Evolutionary conservation across 2,888 invertebrate species (phyloP).

Genomic region (Phaedon cochleariae): DNA sequence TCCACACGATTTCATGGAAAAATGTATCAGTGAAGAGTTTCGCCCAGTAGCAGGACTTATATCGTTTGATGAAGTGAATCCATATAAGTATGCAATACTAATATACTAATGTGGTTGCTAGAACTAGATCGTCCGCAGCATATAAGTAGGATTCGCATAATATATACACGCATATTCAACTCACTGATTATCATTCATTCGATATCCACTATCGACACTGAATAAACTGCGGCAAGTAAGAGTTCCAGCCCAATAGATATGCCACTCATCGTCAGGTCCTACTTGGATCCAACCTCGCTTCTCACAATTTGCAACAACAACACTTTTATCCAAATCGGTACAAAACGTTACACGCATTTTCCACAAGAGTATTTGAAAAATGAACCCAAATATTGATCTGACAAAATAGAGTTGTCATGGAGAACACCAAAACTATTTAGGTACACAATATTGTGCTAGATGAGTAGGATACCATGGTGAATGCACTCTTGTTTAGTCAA

Average conservation of each 20-base stretch:
- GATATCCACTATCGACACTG: constrained; percentile 90
- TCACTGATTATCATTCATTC: constrained; percentile 92
- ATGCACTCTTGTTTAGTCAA: too few species aligned
- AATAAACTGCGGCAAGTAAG: constrained; percentile 91
- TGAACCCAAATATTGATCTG: constrained; percentile 29
- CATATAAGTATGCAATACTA: too few species aligned
- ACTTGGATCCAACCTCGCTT: constrained; percentile 91
- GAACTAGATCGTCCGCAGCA: too few species aligned
- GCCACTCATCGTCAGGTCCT: constrained; percentile 92
- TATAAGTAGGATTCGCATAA: too few species aligned
- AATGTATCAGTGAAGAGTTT: too few species aligned
- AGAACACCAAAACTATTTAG: background rate
- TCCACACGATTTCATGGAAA: too few species aligned
- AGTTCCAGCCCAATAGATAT: constrained; percentile 95
- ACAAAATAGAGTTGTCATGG: constrained; percentile 29
- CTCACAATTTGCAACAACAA: constrained; percentile 90
- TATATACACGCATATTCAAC: too few species aligned
- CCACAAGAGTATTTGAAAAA: constrained; percentile 23
- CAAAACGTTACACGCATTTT: constrained; percentile 71
- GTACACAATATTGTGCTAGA: too few species aligned
- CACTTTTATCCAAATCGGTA: constrained; percentile 94
- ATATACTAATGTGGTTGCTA: too few species aligned
- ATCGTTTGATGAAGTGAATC: too few species aligned
- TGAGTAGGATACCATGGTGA: too few species aligned
- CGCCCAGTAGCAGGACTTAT: too few species aligned